A percentile compares a stretch with the other conserved stretches of the same genome.
Conservation (phyloP, 2,113 vertebrate species). For the Muscicapa adusta region DNA sequence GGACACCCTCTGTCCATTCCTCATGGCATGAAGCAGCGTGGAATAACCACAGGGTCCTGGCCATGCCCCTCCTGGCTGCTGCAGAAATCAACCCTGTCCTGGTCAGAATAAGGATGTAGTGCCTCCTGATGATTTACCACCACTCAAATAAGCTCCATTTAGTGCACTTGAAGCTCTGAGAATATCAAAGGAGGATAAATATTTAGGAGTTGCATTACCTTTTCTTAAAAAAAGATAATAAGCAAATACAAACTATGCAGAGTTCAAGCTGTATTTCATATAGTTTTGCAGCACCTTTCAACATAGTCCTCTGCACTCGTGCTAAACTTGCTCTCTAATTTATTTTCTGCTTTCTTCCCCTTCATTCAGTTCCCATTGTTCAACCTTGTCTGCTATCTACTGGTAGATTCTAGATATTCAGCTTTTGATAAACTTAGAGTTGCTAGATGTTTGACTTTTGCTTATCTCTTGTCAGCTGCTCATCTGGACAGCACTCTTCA, state of each 20-base stretch:
- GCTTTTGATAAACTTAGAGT: neutral
- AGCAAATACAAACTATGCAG: neutral
- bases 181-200: neutral
- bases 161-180: neutral
- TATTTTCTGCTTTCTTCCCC: neutral
- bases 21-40: fast-evolving
- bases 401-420: neutral
- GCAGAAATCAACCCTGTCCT: neutral
- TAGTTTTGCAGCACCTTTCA: neutral
- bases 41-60: neutral
- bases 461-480: neutral
- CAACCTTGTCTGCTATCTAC: neutral
- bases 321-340: neutral
- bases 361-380: neutral
- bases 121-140: neutral
- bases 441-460: neutral
- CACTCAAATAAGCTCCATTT: neutral
- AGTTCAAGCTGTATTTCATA: neutral
- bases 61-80: neutral
- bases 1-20: neutral
- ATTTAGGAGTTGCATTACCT: neutral
- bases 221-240: neutral
- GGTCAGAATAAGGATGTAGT: fast-evolving
- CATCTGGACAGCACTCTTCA: neutral
- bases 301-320: neutral